These are phyloP conservation scores for Brachionus plicatilis DNA, from an alignment of 1,140 invertebrate species.

Conservation along the genomic window DNA sequence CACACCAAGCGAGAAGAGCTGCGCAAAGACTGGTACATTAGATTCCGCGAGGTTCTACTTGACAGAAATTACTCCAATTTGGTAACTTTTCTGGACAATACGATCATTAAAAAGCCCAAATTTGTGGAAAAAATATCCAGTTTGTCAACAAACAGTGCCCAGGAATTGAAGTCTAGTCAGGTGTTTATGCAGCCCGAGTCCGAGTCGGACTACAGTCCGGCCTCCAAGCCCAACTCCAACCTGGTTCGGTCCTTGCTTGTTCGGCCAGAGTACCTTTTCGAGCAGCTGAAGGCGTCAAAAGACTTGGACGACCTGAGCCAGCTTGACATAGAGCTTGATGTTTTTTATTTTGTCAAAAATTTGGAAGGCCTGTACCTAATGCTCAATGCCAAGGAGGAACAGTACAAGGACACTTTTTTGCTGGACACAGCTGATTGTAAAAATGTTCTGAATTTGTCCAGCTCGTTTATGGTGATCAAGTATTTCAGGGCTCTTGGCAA, in stretches of 20 bases:
- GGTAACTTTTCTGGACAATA: constrained; percentile 33
- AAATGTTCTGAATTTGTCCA: not conserved
- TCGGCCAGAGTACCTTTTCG: not conserved
- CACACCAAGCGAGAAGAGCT: not conserved
- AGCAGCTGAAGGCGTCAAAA: constrained; percentile 3
- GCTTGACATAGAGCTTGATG: not conserved
- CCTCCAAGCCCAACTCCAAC: not conserved
- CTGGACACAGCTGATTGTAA: constrained; percentile 2
- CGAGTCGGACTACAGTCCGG: not conserved
- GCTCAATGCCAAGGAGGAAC: not conserved
- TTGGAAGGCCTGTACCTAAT: constrained; percentile 7
- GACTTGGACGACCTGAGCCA: not conserved
- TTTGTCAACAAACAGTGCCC: not conserved
- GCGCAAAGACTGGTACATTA: constrained; percentile 26
- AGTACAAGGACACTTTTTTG: constrained; percentile 4
- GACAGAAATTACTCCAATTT: not conserved
- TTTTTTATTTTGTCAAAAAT: constrained; percentile 27
- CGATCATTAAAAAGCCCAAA: constrained; percentile 21
- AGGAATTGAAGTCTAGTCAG: not conserved
- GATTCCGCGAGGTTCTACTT: not conserved
- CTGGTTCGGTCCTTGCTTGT: not conserved
- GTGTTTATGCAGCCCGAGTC: not conserved
- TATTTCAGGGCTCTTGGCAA: not conserved
- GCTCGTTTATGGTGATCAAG: constrained; percentile 8
- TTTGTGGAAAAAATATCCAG: constrained; percentile 34